Percentiles rank a stretch among this genome's conserved stretches.
Evolutionary conservation across 1,140 invertebrate species (phyloP).

Genomic region (Pararge aegeria): DNA sequence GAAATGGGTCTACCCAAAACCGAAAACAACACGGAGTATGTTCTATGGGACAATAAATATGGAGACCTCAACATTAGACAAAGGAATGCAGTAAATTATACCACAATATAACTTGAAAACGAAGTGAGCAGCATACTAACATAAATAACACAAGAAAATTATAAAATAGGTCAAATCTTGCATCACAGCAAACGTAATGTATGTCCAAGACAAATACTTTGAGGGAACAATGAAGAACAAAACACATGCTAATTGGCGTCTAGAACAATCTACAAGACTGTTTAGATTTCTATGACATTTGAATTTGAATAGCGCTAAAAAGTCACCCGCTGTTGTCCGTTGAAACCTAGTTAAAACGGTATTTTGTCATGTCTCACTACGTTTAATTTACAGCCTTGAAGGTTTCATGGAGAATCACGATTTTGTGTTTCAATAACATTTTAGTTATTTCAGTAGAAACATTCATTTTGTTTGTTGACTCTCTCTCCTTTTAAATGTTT

Average conservation of each 20-base stretch:
- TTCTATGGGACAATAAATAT: too few relatives aligned
- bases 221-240: conserved; percentile 33
- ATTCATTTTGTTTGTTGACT: too few relatives aligned
- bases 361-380: conserved; percentile 4
- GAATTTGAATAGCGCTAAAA: conserved; percentile 33
- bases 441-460: too few relatives aligned
- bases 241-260: conserved; percentile 33
- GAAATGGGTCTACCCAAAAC: too few relatives aligned
- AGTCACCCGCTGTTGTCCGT: not conserved
- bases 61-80: too few relatives aligned
- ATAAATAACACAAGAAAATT: not conserved
- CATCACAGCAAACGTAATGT: conserved; percentile 19
- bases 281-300: conserved; percentile 34
- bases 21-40: too few relatives aligned
- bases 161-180: conserved; percentile 31
- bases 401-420: conserved; percentile 17
- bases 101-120: too few relatives aligned
- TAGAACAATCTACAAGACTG: conserved; percentile 32
- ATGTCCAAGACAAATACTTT: conserved; percentile 20
- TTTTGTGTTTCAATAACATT: not conserved
- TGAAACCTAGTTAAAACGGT: conserved; percentile 2
- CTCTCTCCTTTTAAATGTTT: too few relatives aligned
- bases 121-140: conserved; percentile 25
- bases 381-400: conserved; percentile 9
- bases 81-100: too few relatives aligned